A percentile compares a stretch with the other conserved stretches of the same genome.
phyloP scores from a whole-genome alignment of 2,797 vertebrate species.

The Sebastes goodei region DNA sequence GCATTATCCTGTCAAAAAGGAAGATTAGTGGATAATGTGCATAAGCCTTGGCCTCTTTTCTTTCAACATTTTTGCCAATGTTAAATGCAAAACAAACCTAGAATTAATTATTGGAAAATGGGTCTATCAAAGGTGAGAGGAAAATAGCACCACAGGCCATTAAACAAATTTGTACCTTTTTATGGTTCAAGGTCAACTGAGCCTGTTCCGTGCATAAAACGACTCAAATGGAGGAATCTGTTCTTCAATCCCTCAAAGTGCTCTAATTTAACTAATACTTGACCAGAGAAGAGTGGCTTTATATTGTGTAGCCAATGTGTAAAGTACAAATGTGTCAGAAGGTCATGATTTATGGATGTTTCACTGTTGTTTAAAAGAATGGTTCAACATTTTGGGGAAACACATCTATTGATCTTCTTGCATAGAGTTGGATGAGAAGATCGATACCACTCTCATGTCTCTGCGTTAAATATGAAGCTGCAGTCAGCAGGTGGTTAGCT shows the following conservation, averaged over 20 bases:
- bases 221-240: not conserved
- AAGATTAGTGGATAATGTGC: constrained; percentile 38
- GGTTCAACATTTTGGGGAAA: not conserved
- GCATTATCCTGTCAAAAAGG: constrained; percentile 37
- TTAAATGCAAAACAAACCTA: constrained; percentile 18
- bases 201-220: not conserved
- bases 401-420: not conserved
- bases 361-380: not conserved
- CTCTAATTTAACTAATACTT: constrained; percentile 10
- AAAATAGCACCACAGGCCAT: not conserved
- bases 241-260: not conserved
- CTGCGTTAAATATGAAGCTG: not conserved
- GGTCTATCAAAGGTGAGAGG: constrained; percentile 3
- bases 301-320: not conserved
- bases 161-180: not conserved
- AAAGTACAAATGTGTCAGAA: not conserved
- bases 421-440: not conserved
- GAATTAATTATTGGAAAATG: constrained; percentile 14
- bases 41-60: not conserved
- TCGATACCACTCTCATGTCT: not conserved
- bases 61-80: not conserved
- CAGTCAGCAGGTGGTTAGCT: not conserved
- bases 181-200: not conserved
- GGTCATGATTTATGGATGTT: not conserved
- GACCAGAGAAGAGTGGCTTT: not conserved